A percentile compares a stretch with the other conserved stretches of the same genome.
phyloP scores from a whole-genome alignment of 2,113 vertebrate genomes.

The Lipophrys pholis region DNA sequence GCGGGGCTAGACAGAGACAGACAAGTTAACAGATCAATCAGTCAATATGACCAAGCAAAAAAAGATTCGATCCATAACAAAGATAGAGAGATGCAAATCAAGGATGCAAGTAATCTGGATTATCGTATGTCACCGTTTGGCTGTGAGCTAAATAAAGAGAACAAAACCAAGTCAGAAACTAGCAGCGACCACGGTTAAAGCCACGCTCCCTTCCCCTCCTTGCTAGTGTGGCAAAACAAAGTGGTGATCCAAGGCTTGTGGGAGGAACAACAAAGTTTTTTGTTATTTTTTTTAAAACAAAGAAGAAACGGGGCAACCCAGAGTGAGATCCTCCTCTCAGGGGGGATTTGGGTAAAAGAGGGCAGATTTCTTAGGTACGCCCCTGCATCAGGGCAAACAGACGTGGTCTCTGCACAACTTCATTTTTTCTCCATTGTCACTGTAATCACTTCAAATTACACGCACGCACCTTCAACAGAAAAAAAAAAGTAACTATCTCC shows the following conservation, averaged over 20 bases:
- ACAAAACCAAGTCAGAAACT: constrained; percentile 25
- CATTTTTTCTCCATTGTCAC: constrained; percentile 17
- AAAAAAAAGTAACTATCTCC: constrained; percentile 26
- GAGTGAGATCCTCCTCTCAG: constrained; percentile 42
- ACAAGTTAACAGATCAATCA: constrained; percentile 69
- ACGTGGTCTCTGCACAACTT: constrained; percentile 44
- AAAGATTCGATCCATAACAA: constrained; percentile 66
- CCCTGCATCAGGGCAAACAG: constrained; percentile 51
- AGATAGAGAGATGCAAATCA: constrained; percentile 69
- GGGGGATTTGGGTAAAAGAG: constrained; percentile 28
- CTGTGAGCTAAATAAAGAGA: constrained; percentile 60
- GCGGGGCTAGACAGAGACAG: constrained; percentile 34
- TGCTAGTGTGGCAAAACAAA: constrained; percentile 35
- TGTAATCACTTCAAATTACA: constrained; percentile 39
- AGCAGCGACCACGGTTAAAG: too few relatives aligned
- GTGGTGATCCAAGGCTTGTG: constrained; percentile 22
- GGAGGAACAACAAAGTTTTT: constrained; percentile 26
- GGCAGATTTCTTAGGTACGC: constrained; percentile 32
- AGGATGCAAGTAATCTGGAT: constrained; percentile 68
- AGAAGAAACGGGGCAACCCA: constrained; percentile 9
- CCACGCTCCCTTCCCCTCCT: background rate
- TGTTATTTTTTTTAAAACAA: constrained; percentile 13
- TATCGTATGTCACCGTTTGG: constrained; percentile 58
- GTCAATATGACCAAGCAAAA: constrained; percentile 76
- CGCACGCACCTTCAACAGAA: constrained; percentile 56